Evolutionary conservation across 2,888 invertebrate genomes (phyloP), one percentile per base, ranked within the genome.

Genomic region (Cyclophora punctaria): DNA sequence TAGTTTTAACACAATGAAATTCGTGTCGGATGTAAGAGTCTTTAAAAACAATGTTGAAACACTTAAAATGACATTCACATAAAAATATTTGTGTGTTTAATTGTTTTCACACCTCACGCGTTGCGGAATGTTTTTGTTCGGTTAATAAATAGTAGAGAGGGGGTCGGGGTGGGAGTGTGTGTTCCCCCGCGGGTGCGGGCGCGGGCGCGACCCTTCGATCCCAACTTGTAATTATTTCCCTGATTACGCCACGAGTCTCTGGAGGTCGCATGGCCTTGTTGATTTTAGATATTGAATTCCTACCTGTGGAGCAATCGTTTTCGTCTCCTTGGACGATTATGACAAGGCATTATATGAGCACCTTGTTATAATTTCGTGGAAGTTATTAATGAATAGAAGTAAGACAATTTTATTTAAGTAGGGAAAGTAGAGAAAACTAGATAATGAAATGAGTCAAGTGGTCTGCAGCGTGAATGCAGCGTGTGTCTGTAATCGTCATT

Each of bases 161-260:
- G 37, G 4, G 37, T 37, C 4, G 37, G 37, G 37, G 37, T 37
- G 37, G 37, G 34, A 41, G 33, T 34, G 34, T 20, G 37, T 20
- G 41, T 34, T 46, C 50, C 42, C 50, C 55, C 48, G 54, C 53
- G 53, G 52, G 20, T 20, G 48, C 54, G 55, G 51, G 57, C 57
- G 58, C 56, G 56, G 58, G 53, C 48, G 55, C 33, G 59, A 56
- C 60, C 63, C 66, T 65, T 51, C 51, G 51, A 61, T 60, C 53
- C 51, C 51, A 61, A 62, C 53, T 49, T 45, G 53, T 65, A 69
- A 71, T 68, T 67, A 68, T 56, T 59, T 59, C 62, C 64, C 54
- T 55, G 63, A 66, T 69, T 63, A 58, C 58, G 54, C 55, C 57
- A 55, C 49, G 58, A 56, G 59, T 55, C 51, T 57, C 51, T 40